phyloP scores from a whole-genome alignment of 1,140 invertebrate species.

The Asobara japonica region DNA sequence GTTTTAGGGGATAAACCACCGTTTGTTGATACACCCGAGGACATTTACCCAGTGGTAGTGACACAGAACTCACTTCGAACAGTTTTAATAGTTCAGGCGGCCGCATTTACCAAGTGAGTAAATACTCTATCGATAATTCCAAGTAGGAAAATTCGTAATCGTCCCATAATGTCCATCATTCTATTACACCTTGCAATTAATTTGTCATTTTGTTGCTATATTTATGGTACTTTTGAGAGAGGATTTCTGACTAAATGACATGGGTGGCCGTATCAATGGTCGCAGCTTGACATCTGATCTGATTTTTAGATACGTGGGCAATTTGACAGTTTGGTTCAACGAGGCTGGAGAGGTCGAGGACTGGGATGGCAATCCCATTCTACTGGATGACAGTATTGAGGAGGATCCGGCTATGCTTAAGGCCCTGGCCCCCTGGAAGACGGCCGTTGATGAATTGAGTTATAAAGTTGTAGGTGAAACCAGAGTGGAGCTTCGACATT shows the following conservation, averaged over 20 bases:
- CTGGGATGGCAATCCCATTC: conserved; percentile 80
- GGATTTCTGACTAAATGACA: no score
- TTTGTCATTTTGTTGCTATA: no score
- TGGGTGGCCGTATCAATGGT: no score
- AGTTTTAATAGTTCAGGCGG: conserved; percentile 78
- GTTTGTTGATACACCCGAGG: conserved; percentile 67
- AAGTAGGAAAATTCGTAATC: neutral
- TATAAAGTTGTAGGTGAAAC: conserved; percentile 69
- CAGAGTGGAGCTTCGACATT: conserved; percentile 68
- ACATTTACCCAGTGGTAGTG: conserved; percentile 75
- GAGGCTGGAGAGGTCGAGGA: conserved; percentile 73
- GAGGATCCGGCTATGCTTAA: conserved; percentile 68
- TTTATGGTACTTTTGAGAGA: no score
- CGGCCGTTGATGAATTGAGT: conserved; percentile 69
- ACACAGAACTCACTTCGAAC: conserved; percentile 67
- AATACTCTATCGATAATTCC: neutral
- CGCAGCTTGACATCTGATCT: neutral
- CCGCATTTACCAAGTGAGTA: conserved; percentile 72
- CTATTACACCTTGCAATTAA: no score
- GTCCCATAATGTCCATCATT: no score
- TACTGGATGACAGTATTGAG: conserved; percentile 72
- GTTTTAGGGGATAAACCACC: conserved; percentile 60
- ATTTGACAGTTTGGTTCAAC: conserved; percentile 76
- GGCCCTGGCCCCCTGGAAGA: conserved; percentile 70
- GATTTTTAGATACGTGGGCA: conserved; percentile 48